These are phyloP conservation scores for Streblospio benedicti DNA, from an alignment of 1,140 invertebrate species.

Conservation along the genomic window DNA sequence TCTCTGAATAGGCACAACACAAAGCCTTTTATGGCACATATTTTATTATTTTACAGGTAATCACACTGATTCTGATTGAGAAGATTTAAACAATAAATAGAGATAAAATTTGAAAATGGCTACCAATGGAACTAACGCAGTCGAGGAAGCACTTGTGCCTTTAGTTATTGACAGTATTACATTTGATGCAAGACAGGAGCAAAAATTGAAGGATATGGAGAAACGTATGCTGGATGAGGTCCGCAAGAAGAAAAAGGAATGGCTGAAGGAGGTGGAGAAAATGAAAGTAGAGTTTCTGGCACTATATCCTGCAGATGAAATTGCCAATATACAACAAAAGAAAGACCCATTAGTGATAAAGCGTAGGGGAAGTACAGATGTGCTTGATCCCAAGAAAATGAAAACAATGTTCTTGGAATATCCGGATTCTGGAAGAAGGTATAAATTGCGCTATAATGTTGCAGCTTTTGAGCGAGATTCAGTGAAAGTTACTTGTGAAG, in stretches of 20 bases:
- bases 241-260: conserved; percentile 7
- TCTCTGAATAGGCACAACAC: too few relatives aligned
- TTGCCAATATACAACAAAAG: too few relatives aligned
- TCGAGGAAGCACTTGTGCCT: conserved; percentile 7
- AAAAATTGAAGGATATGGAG: conserved; percentile 16
- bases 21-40: too few relatives aligned
- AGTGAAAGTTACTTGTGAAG: conserved; percentile 10
- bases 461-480: conserved; percentile 7
- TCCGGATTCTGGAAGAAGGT: conserved; percentile 12
- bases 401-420: conserved; percentile 14
- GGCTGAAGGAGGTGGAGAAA: conserved; percentile 16
- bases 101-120: too few relatives aligned
- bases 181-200: conserved; percentile 10
- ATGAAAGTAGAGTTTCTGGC: conserved; percentile 18
- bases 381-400: conserved; percentile 15
- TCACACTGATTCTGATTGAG: too few relatives aligned
- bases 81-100: too few relatives aligned
- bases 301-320: conserved; percentile 14
- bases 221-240: conserved; percentile 14
- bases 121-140: too few relatives aligned
- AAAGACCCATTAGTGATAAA: conserved; percentile 16
- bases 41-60: too few relatives aligned
- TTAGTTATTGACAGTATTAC: conserved; percentile 14
- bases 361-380: conserved; percentile 13
- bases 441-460: conserved; percentile 12